These are phyloP conservation scores for Danionella cerebrum DNA, from an alignment of 2,113 vertebrate species.

Conservation along the genomic window DNA sequence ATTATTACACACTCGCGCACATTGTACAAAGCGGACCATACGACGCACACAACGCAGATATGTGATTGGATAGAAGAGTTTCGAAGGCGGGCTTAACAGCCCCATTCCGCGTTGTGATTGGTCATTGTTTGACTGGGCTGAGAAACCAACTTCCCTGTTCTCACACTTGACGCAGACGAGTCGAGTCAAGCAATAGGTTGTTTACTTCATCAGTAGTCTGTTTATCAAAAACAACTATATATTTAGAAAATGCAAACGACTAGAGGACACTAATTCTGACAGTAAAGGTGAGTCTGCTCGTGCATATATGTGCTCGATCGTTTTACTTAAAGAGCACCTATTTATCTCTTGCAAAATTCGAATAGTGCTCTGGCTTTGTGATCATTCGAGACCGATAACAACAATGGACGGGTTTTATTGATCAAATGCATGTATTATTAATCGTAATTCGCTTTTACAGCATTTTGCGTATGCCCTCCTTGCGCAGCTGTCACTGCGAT, in stretches of 20 bases:
- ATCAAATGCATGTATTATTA: no score
- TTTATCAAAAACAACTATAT: background rate
- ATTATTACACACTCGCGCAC: constrained; percentile 32
- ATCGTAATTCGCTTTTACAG: no score
- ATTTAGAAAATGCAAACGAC: background rate
- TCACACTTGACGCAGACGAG: background rate
- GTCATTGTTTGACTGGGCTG: background rate
- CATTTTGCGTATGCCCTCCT: background rate
- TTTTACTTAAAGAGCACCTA: background rate
- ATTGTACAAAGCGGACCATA: background rate
- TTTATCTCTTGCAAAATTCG: no score
- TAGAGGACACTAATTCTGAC: background rate
- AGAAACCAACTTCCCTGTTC: background rate
- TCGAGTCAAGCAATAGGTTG: background rate
- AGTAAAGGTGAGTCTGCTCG: background rate
- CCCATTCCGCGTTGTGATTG: background rate
- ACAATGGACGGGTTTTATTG: no score
- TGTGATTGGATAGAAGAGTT: constrained; percentile 25
- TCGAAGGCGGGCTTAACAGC: background rate
- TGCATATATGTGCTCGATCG: background rate
- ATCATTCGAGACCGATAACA: background rate
- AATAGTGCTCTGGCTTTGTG: background rate
- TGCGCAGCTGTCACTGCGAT: constrained; percentile 3
- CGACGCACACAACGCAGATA: background rate
- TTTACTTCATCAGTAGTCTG: background rate